Base-by-base conservation (phyloP, 2,888 invertebrate genomes). In the Yponomeuta cagnagella region DNA sequence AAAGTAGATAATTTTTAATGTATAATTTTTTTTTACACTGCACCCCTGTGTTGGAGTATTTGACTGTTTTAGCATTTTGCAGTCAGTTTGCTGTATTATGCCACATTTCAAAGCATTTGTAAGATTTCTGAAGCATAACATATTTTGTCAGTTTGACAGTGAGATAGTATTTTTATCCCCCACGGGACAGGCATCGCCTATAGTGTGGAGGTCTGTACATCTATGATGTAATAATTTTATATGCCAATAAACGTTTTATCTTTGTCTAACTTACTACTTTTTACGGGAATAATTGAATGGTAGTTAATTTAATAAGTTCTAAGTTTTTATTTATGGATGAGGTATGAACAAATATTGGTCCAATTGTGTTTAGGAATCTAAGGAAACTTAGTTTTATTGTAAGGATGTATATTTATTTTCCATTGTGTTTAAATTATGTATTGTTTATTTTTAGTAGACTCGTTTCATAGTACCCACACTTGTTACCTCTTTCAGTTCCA, bases 331-430 rank as follows among this genome's bases (percentile, higher is more conserved):
- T 78, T 80, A 77, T 79, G 76, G 73, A 75, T 74, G 76, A 78
- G 76, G 77, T 75, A 75, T 75, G 76, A 79, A 79, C 77, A 79
- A 79, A 75, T 76, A 63, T 79, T 76, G 89, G 87, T 88, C 87
- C 87, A 86, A 87, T 86, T 85, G 85, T 82, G 79, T 79, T 84
- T 88, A 87, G 84, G 80, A 72, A 76, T 76, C 80, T 79, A 78
- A 77, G 76, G 75, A 80, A 79, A 73, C 74, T 74, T 75, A 73
- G 68, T 30, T 12, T 67, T 30, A 68, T 67, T 67, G 31, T 52
- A 69, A 69, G 58, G 69, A 63, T 63, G 58, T 69, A 63, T 63
- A 63, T 69, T 69, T 58, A 63, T 69, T 69, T 66, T 58, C 15
- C 52, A 58, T 58, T 58, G 10, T 58, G 52, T 58, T 43, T 58